A percentile compares a stretch with the other conserved stretches of the same genome.
phyloP scores from a whole-genome alignment of 2,888 invertebrate genomes.

The Drosophila prolongata region DNA sequence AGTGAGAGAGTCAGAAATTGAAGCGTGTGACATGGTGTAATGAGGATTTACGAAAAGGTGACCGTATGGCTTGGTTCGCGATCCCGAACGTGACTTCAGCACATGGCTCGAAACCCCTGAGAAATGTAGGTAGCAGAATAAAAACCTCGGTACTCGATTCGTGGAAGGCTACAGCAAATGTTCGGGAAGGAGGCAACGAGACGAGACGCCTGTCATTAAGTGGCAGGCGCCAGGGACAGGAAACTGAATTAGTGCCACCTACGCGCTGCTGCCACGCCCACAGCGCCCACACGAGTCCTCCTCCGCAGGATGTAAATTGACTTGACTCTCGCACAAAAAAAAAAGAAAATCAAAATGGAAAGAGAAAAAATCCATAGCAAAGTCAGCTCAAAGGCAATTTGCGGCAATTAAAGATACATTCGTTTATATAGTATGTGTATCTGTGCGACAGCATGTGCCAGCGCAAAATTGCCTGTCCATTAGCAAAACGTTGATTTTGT shows the following conservation, averaged over 20 bases:
- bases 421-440: slow-evolving; percentile 19
- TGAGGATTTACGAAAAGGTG: slow-evolving; percentile 49
- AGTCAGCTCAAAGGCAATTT: slow-evolving; percentile 60
- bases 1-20: slow-evolving; percentile 27
- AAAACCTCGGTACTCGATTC: slow-evolving; percentile 13
- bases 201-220: slow-evolving; percentile 45
- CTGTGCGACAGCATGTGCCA: slow-evolving; percentile 34
- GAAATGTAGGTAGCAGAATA: slow-evolving; percentile 48
- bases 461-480: slow-evolving; percentile 68
- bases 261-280: slow-evolving; percentile 20
- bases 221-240: slow-evolving; percentile 45
- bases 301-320: slow-evolving; percentile 43
- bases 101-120: slow-evolving; percentile 46
- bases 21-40: slow-evolving; percentile 68
- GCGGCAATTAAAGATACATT: slow-evolving; percentile 67
- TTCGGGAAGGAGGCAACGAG: slow-evolving; percentile 15
- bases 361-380: slow-evolving; percentile 36
- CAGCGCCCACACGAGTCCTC: slow-evolving; percentile 17
- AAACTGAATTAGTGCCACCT: slow-evolving; percentile 47
- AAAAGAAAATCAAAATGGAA: neutral
- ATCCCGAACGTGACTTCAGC: slow-evolving; percentile 62
- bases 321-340: slow-evolving; percentile 20
- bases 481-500: slow-evolving; percentile 58
- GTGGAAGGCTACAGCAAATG: slow-evolving; percentile 26
- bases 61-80: slow-evolving; percentile 2